Evolutionary conservation across 2,888 invertebrate genomes (phyloP).

Genomic region (Aporophyla nigra): DNA sequence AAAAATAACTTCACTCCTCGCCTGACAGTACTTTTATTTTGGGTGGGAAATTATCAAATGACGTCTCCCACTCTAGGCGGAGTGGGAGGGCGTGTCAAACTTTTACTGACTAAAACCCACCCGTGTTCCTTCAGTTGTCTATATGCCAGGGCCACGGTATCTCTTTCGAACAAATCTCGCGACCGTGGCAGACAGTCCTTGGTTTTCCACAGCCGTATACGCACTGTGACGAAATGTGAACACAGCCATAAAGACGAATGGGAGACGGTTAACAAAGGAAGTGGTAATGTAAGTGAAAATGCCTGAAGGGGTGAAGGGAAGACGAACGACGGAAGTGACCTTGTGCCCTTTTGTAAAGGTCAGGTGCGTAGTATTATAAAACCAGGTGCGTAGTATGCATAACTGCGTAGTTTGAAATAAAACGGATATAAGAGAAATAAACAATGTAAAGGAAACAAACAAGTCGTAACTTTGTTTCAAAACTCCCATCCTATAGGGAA

Average conservation of each 20-base stretch:
- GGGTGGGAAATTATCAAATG: too few relatives aligned
- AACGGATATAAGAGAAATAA: slow-evolving; percentile 6
- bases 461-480: neutral
- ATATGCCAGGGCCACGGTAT: too few relatives aligned
- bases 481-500: neutral
- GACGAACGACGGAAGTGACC: neutral
- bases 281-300: neutral
- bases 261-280: slow-evolving; percentile 9
- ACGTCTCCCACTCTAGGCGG: too few relatives aligned
- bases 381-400: neutral
- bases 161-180: too few relatives aligned
- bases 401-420: slow-evolving; percentile 22
- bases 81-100: too few relatives aligned
- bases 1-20: too few relatives aligned
- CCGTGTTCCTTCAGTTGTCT: too few relatives aligned
- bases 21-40: too few relatives aligned
- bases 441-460: slow-evolving; percentile 16
- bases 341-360: slow-evolving; percentile 20
- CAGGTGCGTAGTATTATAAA: neutral
- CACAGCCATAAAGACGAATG: neutral
- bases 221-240: neutral
- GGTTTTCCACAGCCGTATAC: neutral
- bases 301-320: neutral
- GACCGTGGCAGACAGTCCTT: too few relatives aligned
- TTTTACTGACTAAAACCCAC: too few relatives aligned